Base-by-base conservation (phyloP, 1,140 invertebrate genomes). In the Drosophila pseudoananassae region DNA sequence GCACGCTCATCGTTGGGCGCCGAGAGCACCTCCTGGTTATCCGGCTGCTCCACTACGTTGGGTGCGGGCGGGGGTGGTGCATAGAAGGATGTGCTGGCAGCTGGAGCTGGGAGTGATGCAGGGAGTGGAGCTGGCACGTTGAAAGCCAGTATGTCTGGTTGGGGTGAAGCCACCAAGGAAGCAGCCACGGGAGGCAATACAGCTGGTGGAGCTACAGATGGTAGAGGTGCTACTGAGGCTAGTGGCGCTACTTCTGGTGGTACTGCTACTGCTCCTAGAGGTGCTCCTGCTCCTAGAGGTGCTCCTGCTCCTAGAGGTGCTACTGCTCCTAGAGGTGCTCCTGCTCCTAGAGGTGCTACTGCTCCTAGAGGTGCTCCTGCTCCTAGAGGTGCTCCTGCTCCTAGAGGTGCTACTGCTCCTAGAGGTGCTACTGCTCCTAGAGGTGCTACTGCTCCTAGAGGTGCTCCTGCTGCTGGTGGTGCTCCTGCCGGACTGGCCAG, bases 1-100 rank as follows among this genome's bases (percentile, higher is more conserved):
- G 95, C 95, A 63, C 95, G 92, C 78, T 95, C 94, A 90, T 94
- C 94, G 60, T 93, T 93, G 0, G 94, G 88, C 2, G 88, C 79
- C 0, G 83, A 66, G 3, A 88, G 45, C 33, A 94, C 64, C 59
- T 76, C 70, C 75, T 81, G 66, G n/a, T 74, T 87, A 57, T 90
- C 77, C 10, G 47, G 65, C n/a, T 50, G 70, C 15, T 57, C 47
- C 40, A 43, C 17, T 2, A 23, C 15, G 10, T n/a, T 36, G 10
- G 25, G 6, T 27, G 25, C 25, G 6, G 25, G 25, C 6, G 33
- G 8, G 43, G 47, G 23, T 31, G 68, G 3, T 38, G 55, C 56
- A 54, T 46, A 46, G 4, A 40, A 43, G 27, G 63, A 23, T 31
- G 53, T 33, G 25, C 4, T 17, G 3, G 17, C 17, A 20, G 57